Base-by-base conservation (phyloP, 2,113 vertebrate species). In the Podiceps cristatus region DNA sequence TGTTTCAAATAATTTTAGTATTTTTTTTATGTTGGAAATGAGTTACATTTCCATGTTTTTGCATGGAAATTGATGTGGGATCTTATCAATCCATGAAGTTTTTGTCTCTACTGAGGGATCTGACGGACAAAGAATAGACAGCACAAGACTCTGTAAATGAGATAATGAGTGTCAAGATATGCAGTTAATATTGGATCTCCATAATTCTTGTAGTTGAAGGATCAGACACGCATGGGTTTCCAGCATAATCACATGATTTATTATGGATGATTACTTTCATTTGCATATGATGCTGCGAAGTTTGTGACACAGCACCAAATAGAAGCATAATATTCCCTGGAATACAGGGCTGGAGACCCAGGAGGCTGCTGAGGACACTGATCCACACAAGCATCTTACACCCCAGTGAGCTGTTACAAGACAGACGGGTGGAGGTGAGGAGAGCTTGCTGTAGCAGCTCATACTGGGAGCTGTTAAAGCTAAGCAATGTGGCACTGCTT, bases 191-290 rank as follows among this genome's bases (percentile, higher is more conserved):
- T 35, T 91, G 79, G 47, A 88, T 92, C 75, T 80, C 79, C 40
- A 23, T 81, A 78, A 91, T 84, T 84, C 72, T 86, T 71, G 40
- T 53, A 74, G 55, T 0, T 45, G 76, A 78, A 94, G 60, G 60
- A 74, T 94, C 79, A 87, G 91, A 82, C 69, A 69, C 10, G 47
- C 66, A 27, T 96, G 89, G 60, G 44, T 75, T 86, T 93, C 76
- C 76, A 93, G 84, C 33, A 66, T 66, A 85, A 85, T 62, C 74
- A 82, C 78, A 74, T 55, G 58, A 71, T 90, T 95, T 88, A 83
- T 90, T 93, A 68, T 49, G 63, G 55, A 75, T 86, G 79, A 89
- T 91, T 91, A 76, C 68, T 74, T 92, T 64, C 50, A 91, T 88
- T 85, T 94, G 33, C 58, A 64, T 86, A 53, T 68, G 78, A 42